Evolutionary conservation across 2,888 invertebrate species (phyloP), one percentile per base, ranked within the genome.

Genomic region (Erebia ligea): DNA sequence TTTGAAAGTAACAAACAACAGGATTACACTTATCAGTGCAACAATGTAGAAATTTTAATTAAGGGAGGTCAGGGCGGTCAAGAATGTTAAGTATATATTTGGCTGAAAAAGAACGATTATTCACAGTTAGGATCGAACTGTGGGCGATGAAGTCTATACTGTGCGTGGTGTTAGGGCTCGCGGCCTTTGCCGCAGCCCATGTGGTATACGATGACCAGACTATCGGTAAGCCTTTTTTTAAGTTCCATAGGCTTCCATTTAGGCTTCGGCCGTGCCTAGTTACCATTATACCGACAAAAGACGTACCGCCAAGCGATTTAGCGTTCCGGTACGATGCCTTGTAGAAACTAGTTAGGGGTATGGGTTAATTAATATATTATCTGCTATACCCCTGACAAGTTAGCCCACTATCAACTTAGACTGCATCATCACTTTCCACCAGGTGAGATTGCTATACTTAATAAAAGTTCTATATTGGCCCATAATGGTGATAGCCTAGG

Each of bases 101-200:
- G 57, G 57, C 19, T 40, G 10, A 17, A 40, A 40, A 54, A 10
- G 25, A 19, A 15, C 19, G 9, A 9, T 25, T 13, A 13, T 19
- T 57, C n/a, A 57, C 66, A 66, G 66, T 66, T 57, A 17, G 34
- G 57, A 15, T 13, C 21, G 57, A 45, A 19, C 56, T 66, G 66
- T 57, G 66, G 66, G 71, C 63, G 67, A 79, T 79, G 79, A 79
- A 77, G 76, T 69, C 66, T 61, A 42, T 76, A 25, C 25, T 76
- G 58, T 71, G 75, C 42, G 62, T 79, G 54, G 71, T 78, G 50
- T 56, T 79, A 40, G 76, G 78, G 64, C 66, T 78, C 21, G 75
- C 75, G 68, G 76, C 77, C 62, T 50, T 77, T 64, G 76, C 77
- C 65, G 73, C 76, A 13, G 78, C 76, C 67, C 70, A 73, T 45